These are phyloP conservation scores for Mesoligia furuncula DNA, from an alignment of 2,888 invertebrate species.

Conservation along the genomic window DNA sequence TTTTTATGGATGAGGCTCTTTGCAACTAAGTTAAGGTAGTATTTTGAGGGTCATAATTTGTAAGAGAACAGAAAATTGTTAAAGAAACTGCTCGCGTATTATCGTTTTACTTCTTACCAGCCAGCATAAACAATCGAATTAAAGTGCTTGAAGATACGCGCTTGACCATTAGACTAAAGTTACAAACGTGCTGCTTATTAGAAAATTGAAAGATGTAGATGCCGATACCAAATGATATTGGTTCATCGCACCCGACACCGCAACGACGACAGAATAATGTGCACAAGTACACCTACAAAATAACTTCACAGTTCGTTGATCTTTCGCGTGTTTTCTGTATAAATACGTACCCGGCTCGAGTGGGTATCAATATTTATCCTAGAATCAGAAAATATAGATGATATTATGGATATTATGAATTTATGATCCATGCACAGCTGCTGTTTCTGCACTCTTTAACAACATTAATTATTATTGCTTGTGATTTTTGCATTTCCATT, in stretches of 20 bases:
- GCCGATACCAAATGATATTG: slow-evolving; percentile 68
- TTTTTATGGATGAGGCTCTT: slow-evolving; percentile 29
- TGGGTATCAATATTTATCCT: slow-evolving; percentile 60
- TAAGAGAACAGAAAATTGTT: slow-evolving; percentile 24
- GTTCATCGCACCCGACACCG: slow-evolving; percentile 71
- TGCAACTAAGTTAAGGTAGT: neutral
- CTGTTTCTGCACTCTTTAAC: neutral
- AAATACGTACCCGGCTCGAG: slow-evolving; percentile 49
- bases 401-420: slow-evolving; percentile 4
- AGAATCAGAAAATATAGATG: slow-evolving; percentile 42
- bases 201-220: slow-evolving; percentile 57
- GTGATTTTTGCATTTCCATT: neutral
- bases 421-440: neutral
- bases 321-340: slow-evolving; percentile 68
- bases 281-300: slow-evolving; percentile 63
- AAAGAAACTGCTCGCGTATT: slow-evolving; percentile 28
- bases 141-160: slow-evolving; percentile 14
- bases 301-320: slow-evolving; percentile 70
- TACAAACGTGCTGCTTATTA: slow-evolving; percentile 42
- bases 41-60: slow-evolving; percentile 21
- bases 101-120: slow-evolving; percentile 25
- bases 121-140: slow-evolving; percentile 41
- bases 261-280: slow-evolving; percentile 67
- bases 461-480: neutral
- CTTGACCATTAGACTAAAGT: slow-evolving; percentile 37